Percentiles rank a stretch among this genome's conserved stretches.
Evolutionary conservation across 1,140 invertebrate genomes (phyloP).

Genomic region (Drosophila navojoa): DNA sequence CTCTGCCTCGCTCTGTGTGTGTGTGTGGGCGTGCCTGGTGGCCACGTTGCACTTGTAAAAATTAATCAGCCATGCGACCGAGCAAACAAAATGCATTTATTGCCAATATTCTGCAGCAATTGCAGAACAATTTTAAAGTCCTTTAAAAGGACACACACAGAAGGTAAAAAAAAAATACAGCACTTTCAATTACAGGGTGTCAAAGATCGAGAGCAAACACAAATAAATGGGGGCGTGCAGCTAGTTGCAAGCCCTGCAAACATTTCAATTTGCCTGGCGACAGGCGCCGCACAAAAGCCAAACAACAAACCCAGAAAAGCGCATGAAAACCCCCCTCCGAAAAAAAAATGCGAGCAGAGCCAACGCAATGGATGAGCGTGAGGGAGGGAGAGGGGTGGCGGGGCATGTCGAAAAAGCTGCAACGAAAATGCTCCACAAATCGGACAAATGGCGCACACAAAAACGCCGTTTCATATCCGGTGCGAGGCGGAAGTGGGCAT

Average conservation of each 20-base stretch:
- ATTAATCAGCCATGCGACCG: constrained; percentile 70
- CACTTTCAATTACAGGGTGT: constrained; percentile 78
- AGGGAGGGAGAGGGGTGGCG: no score
- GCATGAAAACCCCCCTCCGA: constrained; percentile 5
- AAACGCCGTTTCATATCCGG: constrained; percentile 74
- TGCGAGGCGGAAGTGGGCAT: constrained; percentile 63
- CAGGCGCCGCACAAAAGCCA: constrained; percentile 69
- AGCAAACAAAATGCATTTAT: constrained; percentile 60
- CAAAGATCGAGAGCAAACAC: constrained; percentile 76
- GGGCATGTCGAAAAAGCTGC: constrained; percentile 22
- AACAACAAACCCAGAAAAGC: constrained; percentile 57
- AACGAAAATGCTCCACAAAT: constrained; percentile 78
- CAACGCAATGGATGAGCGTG: neutral
- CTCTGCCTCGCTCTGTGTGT: neutral
- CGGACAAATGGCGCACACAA: constrained; percentile 67
- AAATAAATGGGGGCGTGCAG: constrained; percentile 9
- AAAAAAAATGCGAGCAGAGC: neutral
- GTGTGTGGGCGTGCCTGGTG: constrained; percentile 32
- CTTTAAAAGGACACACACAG: constrained; percentile 29
- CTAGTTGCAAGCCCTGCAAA: constrained; percentile 59
- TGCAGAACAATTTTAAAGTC: constrained; percentile 26
- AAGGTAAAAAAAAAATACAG: constrained; percentile 33
- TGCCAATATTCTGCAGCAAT: constrained; percentile 22
- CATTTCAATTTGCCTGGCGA: constrained; percentile 80
- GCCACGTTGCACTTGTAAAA: constrained; percentile 63